Evolutionary conservation across 2,113 vertebrate species (phyloP).

Genomic region (Haemorhous mexicanus): DNA sequence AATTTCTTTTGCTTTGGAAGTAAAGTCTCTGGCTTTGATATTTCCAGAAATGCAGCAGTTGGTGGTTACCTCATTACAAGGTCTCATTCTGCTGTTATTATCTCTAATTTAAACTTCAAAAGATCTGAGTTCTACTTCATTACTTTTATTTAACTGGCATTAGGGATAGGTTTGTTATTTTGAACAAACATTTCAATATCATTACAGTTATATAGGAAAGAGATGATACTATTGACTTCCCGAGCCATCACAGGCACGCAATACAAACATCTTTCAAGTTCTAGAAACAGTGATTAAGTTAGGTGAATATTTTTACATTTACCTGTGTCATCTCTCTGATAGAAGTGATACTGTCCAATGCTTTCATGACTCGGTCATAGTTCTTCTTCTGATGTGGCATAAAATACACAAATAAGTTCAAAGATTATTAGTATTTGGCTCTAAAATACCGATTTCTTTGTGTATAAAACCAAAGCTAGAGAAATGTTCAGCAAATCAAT

Average conservation of each 20-base stretch:
- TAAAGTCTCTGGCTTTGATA: neutral
- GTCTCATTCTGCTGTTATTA: neutral
- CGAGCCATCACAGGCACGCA: neutral
- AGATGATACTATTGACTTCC: neutral
- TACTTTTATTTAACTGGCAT: neutral
- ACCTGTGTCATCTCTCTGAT: conserved; percentile 94
- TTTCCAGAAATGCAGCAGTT: neutral
- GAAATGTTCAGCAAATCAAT: neutral
- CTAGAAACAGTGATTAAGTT: neutral
- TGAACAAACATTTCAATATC: neutral
- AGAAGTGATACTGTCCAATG: conserved; percentile 89
- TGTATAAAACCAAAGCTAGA: neutral
- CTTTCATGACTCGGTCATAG: conserved; percentile 89
- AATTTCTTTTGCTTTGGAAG: neutral
- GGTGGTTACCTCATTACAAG: neutral
- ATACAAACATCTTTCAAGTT: neutral
- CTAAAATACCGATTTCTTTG: neutral
- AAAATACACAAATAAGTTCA: neutral
- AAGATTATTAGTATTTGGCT: neutral
- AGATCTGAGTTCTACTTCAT: neutral
- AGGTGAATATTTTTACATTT: conserved; percentile 14
- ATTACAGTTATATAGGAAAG: neutral
- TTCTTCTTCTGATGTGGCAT: conserved; percentile 83
- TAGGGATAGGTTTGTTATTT: neutral
- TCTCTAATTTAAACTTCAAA: neutral